Conservation (phyloP, 2,113 vertebrate genomes). For the Oenanthe melanoleuca region DNA sequence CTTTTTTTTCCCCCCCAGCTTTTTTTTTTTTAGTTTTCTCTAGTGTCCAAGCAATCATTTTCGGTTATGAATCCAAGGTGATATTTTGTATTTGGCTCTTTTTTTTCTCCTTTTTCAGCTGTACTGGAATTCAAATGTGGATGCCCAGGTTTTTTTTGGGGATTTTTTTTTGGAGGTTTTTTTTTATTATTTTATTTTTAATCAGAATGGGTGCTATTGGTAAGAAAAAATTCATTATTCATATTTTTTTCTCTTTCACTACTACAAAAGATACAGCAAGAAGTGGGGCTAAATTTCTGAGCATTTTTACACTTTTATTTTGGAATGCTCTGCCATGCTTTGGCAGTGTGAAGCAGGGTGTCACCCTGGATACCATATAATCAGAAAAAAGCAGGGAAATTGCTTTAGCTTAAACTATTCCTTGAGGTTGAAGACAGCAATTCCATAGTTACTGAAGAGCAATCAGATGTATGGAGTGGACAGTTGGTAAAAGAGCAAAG, state of each 20-base stretch:
- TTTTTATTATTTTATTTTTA: neutral
- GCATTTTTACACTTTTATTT: neutral
- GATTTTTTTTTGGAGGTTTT: too few species aligned
- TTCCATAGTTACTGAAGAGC: neutral
- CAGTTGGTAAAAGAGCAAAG: neutral
- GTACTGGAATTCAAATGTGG: neutral
- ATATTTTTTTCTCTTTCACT: neutral
- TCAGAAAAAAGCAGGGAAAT: neutral
- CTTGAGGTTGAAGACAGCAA: neutral
- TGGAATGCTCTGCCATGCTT: neutral
- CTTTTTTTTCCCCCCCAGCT: neutral
- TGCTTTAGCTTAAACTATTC: neutral
- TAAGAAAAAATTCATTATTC: neutral
- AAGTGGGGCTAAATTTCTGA: neutral
- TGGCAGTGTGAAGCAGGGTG: neutral
- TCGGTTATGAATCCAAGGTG: neutral
- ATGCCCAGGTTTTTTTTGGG: too few species aligned
- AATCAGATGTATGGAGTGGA: neutral
- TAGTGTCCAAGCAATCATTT: neutral
- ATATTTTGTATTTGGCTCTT: neutral
- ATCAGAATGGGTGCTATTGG: neutral
- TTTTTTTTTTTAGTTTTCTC: neutral
- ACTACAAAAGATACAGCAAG: neutral
- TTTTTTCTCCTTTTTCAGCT: neutral
- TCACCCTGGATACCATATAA: neutral